Evolutionary conservation across 2,797 vertebrate genomes (phyloP), one percentile per base, ranked within the genome.

Genomic region (Numenius phaeopus): DNA sequence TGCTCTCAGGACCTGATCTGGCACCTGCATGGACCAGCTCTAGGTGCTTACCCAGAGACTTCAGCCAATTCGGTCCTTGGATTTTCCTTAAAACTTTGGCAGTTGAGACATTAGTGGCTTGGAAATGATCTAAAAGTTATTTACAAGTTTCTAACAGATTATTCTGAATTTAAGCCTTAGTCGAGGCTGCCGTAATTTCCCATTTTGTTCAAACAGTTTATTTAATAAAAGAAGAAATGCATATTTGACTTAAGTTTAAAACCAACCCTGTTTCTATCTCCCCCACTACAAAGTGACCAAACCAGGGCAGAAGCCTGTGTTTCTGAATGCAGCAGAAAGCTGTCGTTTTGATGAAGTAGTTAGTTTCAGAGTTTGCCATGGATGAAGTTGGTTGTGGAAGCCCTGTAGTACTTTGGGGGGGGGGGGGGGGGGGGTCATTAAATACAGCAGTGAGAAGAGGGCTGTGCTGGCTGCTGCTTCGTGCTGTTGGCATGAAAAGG

Each of bases 251-350:
- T 67, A 61, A 37, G n/a, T n/a, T 15, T 6, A 32, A 55, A 61
- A 34, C 57, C 55, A 18, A 11, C 6, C 5, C 5, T 59, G 0
- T 57, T 84, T 81, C 37, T 42, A 23, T 78, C 32, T 61, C 18
- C 22, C 10, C 42, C 5, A 26, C 29, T 39, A 57, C 32, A 66
- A 81, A 81, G 29, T 0, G 2, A 64, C 54, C 20, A 47, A 80
- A 71, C 11, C n/a, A 11, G 23, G 42, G 42, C 49, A 72, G 64
- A 50, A 57, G 64, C 0, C 0, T 2, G 0, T 37, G 18, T n/a
- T 62, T 87, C 65, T 55, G 65, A 71, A 58, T 4, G 9, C 5
- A 1, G 39, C 20, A 42, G 32, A 67, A 87, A 58, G 65, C 64
- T 67, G 69, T 77, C 23, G 16, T 47, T 84, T 62, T 62, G 80